A percentile compares a stretch with the other conserved stretches of the same genome.
phyloP scores from a whole-genome alignment of 2,888 invertebrate species.

The Lissonota sp. region DNA sequence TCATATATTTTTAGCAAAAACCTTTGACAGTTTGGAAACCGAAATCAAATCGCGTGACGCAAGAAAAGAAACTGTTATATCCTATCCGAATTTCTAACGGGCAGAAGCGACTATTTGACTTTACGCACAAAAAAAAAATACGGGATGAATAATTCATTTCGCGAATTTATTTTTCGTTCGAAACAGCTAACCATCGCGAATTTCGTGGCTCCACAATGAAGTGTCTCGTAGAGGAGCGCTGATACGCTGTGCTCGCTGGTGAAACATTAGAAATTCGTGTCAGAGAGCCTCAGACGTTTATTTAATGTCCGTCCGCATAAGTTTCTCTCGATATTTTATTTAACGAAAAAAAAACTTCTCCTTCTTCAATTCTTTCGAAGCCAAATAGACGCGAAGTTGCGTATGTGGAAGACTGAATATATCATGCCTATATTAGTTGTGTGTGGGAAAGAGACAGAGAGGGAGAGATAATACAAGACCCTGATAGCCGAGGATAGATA shows the following conservation, averaged over 20 bases:
- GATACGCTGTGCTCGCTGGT: neutral
- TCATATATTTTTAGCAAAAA: no score
- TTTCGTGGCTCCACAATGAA: neutral
- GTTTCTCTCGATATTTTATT: constrained; percentile 18
- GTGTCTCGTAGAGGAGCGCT: neutral
- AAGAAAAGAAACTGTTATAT: no score
- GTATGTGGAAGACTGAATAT: constrained; percentile 52
- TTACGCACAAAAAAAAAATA: neutral
- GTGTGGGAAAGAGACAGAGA: constrained; percentile 19
- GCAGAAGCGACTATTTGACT: no score
- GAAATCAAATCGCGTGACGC: no score
- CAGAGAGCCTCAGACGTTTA: constrained; percentile 39
- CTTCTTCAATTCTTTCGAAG: constrained; percentile 35
- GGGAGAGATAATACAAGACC: constrained; percentile 52
- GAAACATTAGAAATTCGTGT: constrained; percentile 41
- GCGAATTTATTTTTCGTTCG: constrained; percentile 12
- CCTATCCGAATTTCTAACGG: no score
- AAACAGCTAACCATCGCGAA: constrained; percentile 6
- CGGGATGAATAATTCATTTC: constrained; percentile 9
- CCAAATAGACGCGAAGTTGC: constrained; percentile 11
- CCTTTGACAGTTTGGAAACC: no score
- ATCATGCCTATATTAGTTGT: constrained; percentile 39
- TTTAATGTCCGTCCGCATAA: constrained; percentile 24
- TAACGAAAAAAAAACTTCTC: neutral
- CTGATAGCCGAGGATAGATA: constrained; percentile 48